Conservation (phyloP, 2,797 vertebrate genomes). For the Allobates femoralis region DNA sequence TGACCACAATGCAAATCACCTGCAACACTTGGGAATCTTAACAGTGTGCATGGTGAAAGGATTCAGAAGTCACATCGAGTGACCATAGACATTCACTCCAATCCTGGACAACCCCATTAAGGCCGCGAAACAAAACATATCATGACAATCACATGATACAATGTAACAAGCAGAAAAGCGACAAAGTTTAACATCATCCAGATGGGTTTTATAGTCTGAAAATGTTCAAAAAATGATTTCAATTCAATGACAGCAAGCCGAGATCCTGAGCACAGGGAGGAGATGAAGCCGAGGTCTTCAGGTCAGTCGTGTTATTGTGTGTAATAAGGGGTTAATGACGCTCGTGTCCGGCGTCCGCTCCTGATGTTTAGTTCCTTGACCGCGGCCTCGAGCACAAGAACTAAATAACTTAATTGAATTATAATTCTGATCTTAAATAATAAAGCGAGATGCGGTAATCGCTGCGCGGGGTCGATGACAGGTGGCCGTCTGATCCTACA, state of each 20-base stretch:
- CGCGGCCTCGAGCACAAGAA: conserved; percentile 66
- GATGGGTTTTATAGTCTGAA: no score
- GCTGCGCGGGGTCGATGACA: conserved; percentile 83
- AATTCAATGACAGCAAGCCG: background rate
- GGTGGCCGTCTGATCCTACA: conserved; percentile 94
- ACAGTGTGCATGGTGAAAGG: no score
- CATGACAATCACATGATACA: no score
- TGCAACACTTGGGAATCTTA: no score
- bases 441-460: conserved; percentile 77
- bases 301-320: background rate
- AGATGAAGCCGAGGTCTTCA: background rate
- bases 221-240: background rate
- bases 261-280: background rate
- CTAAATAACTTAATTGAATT: conserved; percentile 76
- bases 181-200: no score
- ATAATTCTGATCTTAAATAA: conserved; percentile 76
- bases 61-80: no score
- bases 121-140: no score
- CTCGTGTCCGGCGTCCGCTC: conserved; percentile 62
- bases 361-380: conserved; percentile 67
- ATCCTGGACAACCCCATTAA: no score
- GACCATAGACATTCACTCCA: no score
- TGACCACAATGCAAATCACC: no score
- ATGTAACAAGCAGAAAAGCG: no score
- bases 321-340: background rate